These are phyloP conservation scores for Zapus hudsonius DNA, from an alignment of 2,113 vertebrate species.

Conservation along the genomic window DNA sequence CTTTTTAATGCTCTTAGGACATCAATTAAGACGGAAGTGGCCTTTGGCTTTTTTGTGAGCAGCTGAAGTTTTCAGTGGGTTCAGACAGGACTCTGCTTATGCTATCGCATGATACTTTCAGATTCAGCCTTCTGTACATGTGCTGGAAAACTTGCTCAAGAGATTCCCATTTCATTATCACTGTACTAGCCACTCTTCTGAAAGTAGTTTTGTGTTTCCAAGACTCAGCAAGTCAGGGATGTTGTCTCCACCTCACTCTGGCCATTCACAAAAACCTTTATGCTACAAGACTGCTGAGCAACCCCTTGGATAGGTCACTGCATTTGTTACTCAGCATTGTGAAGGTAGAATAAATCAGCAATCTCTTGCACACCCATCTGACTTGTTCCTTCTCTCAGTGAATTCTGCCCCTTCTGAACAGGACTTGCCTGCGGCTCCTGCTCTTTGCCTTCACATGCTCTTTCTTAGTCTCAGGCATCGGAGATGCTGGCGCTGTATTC, in stretches of 20 bases:
- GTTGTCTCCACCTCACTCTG: not conserved
- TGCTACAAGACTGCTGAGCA: not conserved
- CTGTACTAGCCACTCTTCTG: not conserved
- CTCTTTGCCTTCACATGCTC: not conserved
- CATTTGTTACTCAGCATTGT: not conserved
- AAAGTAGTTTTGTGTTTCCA: not conserved
- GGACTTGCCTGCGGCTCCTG: no score
- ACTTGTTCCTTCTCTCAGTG: no score
- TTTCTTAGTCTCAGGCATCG: no score
- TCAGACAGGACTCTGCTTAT: no score
- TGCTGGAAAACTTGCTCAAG: not conserved
- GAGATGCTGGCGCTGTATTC: not conserved
- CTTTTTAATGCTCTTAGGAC: no score
- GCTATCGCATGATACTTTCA: conserved; percentile 10
- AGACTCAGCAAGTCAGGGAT: not conserved
- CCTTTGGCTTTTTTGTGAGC: no score
- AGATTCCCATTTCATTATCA: not conserved
- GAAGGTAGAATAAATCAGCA: no score
- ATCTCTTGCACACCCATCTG: no score
- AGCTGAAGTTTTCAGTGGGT: no score
- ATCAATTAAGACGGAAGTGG: no score
- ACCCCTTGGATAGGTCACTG: not conserved
- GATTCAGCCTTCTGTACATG: conserved; percentile 9
- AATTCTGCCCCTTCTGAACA: no score
- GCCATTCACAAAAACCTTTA: not conserved